These are phyloP conservation scores for Chirona hameri DNA, from an alignment of 2,888 invertebrate genomes.

Conservation along the genomic window DNA sequence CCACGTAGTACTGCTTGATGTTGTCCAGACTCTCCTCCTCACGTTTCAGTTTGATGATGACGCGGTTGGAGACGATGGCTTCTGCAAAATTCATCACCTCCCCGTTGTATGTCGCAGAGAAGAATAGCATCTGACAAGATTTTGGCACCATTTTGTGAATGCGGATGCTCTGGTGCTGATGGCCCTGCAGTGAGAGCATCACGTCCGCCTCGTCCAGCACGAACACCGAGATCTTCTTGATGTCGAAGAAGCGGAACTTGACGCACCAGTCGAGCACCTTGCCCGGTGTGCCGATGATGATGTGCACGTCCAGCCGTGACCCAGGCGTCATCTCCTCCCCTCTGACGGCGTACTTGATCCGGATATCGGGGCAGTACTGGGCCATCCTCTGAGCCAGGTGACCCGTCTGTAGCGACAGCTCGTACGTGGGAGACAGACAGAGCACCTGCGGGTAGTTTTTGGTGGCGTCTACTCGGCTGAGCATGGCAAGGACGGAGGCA, in stretches of 20 bases:
- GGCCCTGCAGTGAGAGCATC: constrained; percentile 97
- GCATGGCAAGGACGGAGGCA: constrained; percentile 94
- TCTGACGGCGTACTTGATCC: constrained; percentile 85
- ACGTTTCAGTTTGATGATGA: constrained; percentile 58
- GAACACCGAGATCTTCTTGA: constrained; percentile 84
- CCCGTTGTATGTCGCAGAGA: constrained; percentile 93
- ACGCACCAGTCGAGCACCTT: constrained; percentile 92
- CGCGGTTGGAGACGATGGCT: constrained; percentile 85
- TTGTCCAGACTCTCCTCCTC: constrained; percentile 96
- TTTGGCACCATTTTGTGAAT: constrained; percentile 75
- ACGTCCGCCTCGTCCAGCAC: constrained; percentile 99
- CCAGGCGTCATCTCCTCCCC: constrained; percentile 77
- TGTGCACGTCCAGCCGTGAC: constrained; percentile 75
- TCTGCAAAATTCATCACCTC: constrained; percentile 96
- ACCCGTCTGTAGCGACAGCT: constrained; percentile 94
- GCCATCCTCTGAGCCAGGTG: constrained; percentile 97
- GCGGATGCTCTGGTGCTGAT: constrained; percentile 88
- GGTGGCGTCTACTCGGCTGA: constrained; percentile 79
- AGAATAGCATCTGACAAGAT: constrained; percentile 95
- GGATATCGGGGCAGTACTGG: constrained; percentile 83
- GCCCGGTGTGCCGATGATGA: constrained; percentile 96
- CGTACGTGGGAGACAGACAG: constrained; percentile 95
- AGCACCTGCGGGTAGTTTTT: constrained; percentile 83
- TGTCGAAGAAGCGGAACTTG: constrained; percentile 79
- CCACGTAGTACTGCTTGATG: constrained; percentile 90